Evolutionary conservation across 2,888 invertebrate species (phyloP), one percentile per base, ranked within the genome.

Genomic region (Homarus gammarus): DNA sequence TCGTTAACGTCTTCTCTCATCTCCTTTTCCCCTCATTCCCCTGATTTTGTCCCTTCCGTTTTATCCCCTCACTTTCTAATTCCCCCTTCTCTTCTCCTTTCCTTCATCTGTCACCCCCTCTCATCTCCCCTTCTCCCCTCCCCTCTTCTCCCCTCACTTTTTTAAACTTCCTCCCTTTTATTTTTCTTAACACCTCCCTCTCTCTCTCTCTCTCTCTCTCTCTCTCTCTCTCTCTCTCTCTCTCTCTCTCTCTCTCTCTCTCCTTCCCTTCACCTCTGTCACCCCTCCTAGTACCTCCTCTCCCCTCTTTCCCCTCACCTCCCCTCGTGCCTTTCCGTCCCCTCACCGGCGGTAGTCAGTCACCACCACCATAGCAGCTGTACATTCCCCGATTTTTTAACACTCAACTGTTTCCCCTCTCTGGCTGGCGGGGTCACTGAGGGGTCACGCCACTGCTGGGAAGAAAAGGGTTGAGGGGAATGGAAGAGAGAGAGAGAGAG

Each of bases 321-420:
- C 27, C 77, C 18, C 33, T 27, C 10, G 10, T 27, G 10, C n/a
- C 27, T 27, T 31, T 36, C 22, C 49, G n/a, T 38, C 56, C 38
- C 27, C 73, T 33, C 31, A 22, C 44, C 64, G n/a, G 36, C n/a
- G n/a, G 56, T 56, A 49, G 38, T 68, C 82, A 6, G 68, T 82
- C 82, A 68, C 68, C 82, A 82, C 82, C 82, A 33, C 70, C 70
- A 38, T 18, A 73, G 33, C 84, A 84, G 84, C 84, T 84, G 84
- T 72, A 84, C 84, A 84, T 84, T 84, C 70, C 73, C 49, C 73
- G 44, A 73, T 72, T 84, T 73, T 84, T 84, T 84, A 84, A 84
- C 73, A 84, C 84, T 51, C 72, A 49, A 18, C 72, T n/a, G 84
- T 84, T 84, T 84, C 61, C 84, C 84, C 84, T 73, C 61, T 31